These are phyloP conservation scores for Perca fluviatilis DNA, from an alignment of 2,113 vertebrate genomes.

Conservation along the genomic window DNA sequence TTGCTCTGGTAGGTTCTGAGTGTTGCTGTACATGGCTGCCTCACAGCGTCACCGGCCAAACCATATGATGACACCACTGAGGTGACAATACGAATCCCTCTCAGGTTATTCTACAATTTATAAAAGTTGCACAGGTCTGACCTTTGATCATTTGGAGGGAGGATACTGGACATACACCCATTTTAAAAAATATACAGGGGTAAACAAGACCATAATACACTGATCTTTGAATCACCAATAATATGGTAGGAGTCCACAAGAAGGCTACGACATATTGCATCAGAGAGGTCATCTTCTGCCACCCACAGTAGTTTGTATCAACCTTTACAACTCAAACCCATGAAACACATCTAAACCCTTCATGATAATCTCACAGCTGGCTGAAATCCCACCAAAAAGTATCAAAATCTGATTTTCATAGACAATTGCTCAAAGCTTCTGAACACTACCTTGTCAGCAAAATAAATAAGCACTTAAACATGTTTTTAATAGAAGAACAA, in stretches of 20 bases:
- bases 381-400: constrained; percentile 52
- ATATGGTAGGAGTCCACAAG: constrained; percentile 49
- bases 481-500: constrained; percentile 50
- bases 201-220: constrained; percentile 49
- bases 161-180: constrained; percentile 20
- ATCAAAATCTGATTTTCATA: constrained; percentile 47
- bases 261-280: constrained; percentile 47
- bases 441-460: constrained; percentile 63
- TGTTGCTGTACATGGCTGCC: constrained; percentile 22
- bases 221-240: constrained; percentile 36
- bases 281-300: constrained; percentile 44
- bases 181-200: constrained; percentile 28
- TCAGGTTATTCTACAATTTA: constrained; percentile 41
- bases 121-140: constrained; percentile 33
- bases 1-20: constrained; percentile 54
- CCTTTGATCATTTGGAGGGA: constrained; percentile 8
- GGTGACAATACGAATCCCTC: constrained; percentile 41
- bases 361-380: constrained; percentile 58
- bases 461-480: constrained; percentile 77
- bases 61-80: constrained; percentile 24
- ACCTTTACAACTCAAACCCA: constrained; percentile 38
- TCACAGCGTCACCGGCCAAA: constrained; percentile 28
- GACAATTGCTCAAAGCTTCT: constrained; percentile 30
- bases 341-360: constrained; percentile 63
- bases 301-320: constrained; percentile 38